Base-by-base conservation (phyloP, 2,797 vertebrate genomes). In the Scolopax bukidnonensis region DNA sequence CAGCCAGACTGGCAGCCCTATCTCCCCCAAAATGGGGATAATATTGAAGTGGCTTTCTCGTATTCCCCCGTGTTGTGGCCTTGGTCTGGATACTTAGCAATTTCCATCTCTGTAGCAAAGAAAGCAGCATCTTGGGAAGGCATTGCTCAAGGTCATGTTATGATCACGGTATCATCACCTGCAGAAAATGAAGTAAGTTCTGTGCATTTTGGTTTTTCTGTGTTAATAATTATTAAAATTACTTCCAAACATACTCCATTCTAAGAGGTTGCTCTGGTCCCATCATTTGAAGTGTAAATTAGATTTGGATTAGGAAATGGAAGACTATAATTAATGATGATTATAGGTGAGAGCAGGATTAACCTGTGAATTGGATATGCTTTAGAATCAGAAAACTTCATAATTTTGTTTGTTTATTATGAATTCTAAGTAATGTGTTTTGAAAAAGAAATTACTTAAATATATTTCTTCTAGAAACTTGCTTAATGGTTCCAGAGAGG, bases 1-100 rank as follows among this genome's bases (percentile, higher is more conserved):
- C 97, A 99, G 99, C 99, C 99, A 53, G 98, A 99, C 96, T 99
- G 99, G 99, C 99, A 99, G 91, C 99, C 99, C 16, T 99, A 99
- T 96, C 98, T 99, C 61, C 99, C 99, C 4, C 99, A 99, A 97
- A 99, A 99, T 8, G 99, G 99, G 18, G 99, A 99, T 97, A 98
- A 98, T 97, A 99, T 99, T 0, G 99, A 99, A 17, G 99, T 99
- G 61, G 99, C 99, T 4, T 98, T 99, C 74, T 99, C 99, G 16
- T 99, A 99, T 81, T 99, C 99, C 1, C 98, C 99, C 0, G 99
- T 99, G 74, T 96, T 99, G 48, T 99, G 99, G 99, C 99, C 99
- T 18, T 99, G 99, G 99, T 99, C 99, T 0, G 99, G 99, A 17
- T 99, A 99, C 96, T 98, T 99, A 47, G 99, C 99, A 3, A 98